A percentile compares a stretch with the other conserved stretches of the same genome.
phyloP scores from a whole-genome alignment of 2,797 vertebrate genomes.

The Pampus argenteus region DNA sequence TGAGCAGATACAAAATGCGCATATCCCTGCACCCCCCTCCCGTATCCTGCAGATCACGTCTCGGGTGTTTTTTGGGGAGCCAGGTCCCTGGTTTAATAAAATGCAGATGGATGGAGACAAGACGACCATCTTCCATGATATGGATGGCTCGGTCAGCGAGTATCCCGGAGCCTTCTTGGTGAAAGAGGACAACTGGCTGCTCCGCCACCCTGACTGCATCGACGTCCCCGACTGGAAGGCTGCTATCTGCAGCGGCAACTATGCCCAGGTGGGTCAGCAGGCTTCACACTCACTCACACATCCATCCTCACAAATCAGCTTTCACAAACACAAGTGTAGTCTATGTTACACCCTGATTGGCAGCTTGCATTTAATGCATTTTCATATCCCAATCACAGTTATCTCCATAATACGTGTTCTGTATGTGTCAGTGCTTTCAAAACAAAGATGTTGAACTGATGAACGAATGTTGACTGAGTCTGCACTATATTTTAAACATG shows the following conservation, averaged over 20 bases:
- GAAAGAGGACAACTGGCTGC: slow-evolving; percentile 96
- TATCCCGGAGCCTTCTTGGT: slow-evolving; percentile 96
- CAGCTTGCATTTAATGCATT: not conserved
- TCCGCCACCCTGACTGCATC: slow-evolving; percentile 95
- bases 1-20: not conserved
- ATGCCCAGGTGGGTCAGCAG: slow-evolving; percentile 88
- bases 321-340: not conserved
- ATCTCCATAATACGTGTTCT: not conserved
- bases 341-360: not conserved
- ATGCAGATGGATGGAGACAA: slow-evolving; percentile 98
- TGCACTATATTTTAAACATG: too few relatives aligned
- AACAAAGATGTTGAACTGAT: too few relatives aligned
- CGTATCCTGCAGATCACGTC: slow-evolving; percentile 88
- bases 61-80: slow-evolving; percentile 96
- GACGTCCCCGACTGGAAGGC: slow-evolving; percentile 96
- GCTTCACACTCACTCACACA: not conserved
- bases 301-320: not conserved
- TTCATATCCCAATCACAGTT: not conserved
- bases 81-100: slow-evolving; percentile 94
- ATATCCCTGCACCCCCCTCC: not conserved
- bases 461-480: too few relatives aligned
- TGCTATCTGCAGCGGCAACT: slow-evolving; percentile 94
- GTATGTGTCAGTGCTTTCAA: too few relatives aligned
- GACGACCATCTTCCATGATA: slow-evolving; percentile 94
- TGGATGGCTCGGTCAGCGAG: slow-evolving; percentile 94